phyloP scores from a whole-genome alignment of 2,113 vertebrate genomes.

The Epinephelus lanceolatus region DNA sequence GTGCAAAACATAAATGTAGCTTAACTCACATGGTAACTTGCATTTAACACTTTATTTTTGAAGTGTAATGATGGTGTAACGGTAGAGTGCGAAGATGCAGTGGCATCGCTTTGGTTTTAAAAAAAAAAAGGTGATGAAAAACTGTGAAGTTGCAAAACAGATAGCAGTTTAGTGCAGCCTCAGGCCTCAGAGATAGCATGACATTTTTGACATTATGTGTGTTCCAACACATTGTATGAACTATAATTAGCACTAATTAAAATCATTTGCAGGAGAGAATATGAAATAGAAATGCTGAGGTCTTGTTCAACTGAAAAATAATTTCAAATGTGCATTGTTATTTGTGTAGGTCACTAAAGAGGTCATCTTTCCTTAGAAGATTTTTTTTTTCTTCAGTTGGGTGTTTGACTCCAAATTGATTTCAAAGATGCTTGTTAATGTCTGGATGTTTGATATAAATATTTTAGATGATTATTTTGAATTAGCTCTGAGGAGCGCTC shows the following conservation, averaged over 20 bases:
- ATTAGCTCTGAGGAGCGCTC: not conserved
- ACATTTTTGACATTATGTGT: not conserved
- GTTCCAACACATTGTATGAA: not conserved
- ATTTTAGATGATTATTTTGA: not conserved
- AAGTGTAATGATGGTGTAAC: not conserved
- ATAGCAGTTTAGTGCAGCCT: not conserved
- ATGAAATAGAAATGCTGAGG: not conserved
- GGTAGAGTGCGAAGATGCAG: too few species aligned
- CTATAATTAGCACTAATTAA: not conserved
- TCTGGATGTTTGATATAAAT: not conserved
- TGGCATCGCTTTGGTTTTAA: not conserved
- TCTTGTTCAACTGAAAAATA: not conserved
- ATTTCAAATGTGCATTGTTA: too few species aligned
- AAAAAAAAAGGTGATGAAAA: not conserved
- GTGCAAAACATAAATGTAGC: not conserved
- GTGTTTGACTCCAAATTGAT: not conserved
- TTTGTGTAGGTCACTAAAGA: too few species aligned
- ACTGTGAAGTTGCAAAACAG: not conserved
- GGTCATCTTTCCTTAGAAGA: not conserved
- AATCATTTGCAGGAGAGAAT: not conserved
- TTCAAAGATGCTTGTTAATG: not conserved
- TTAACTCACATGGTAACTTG: not conserved
- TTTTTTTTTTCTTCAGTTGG: not conserved
- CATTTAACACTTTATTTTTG: not conserved
- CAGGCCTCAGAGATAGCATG: not conserved